A percentile compares a stretch with the other conserved stretches of the same genome.
phyloP scores from a whole-genome alignment of 2,888 invertebrate genomes.

The Apodemia hepburni region DNA sequence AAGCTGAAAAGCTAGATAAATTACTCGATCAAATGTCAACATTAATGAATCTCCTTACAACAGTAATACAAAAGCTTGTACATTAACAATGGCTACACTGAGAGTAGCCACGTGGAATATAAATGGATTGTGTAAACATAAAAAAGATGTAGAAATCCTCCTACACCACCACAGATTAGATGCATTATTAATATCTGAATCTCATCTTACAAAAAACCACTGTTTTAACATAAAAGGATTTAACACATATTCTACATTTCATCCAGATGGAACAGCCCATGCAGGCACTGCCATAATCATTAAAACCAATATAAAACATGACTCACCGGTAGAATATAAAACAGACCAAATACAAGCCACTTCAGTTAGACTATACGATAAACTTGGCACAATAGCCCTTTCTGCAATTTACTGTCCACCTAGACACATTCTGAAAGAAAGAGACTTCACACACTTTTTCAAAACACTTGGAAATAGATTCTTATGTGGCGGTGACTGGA shows the following conservation, averaged over 20 bases:
- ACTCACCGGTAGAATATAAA: background rate
- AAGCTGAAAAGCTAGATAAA: background rate
- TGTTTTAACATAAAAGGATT: too few species aligned
- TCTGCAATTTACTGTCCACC: slow-evolving; percentile 7
- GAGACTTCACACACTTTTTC: background rate
- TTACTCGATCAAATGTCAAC: background rate
- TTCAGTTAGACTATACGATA: background rate
- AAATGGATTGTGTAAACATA: background rate
- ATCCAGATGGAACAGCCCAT: too few species aligned
- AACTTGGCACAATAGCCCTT: background rate
- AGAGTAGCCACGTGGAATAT: background rate
- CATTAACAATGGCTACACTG: background rate
- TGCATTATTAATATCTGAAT: background rate
- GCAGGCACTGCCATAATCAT: too few species aligned
- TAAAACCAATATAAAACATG: too few species aligned
- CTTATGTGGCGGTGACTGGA: slow-evolving; percentile 25
- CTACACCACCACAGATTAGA: background rate
- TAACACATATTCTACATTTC: too few species aligned
- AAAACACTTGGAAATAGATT: slow-evolving; percentile 21
- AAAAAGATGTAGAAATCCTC: background rate
- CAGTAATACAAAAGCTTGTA: background rate
- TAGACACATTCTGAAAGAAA: background rate
- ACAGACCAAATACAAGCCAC: background rate
- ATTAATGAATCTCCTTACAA: background rate
- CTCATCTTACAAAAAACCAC: too few species aligned